phyloP scores from a whole-genome alignment of 2,888 invertebrate species.

The Rotaria sp. region DNA sequence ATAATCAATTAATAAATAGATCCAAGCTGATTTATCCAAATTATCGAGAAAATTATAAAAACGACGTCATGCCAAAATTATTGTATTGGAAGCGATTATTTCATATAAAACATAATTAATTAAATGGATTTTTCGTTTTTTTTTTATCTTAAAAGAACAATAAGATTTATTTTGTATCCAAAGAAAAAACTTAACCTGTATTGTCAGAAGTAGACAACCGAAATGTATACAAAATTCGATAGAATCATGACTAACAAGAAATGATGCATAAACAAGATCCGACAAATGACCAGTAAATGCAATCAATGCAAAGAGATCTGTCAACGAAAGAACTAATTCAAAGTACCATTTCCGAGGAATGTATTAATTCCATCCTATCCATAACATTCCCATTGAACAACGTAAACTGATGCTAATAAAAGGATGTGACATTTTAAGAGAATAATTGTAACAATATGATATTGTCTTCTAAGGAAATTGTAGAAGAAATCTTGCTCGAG shows the following conservation, averaged over 20 bases:
- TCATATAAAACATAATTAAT: slow-evolving; percentile 19
- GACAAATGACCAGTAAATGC: not conserved
- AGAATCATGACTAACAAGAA: slow-evolving; percentile 2
- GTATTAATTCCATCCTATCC: not conserved
- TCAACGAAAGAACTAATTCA: not conserved
- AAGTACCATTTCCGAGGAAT: not conserved
- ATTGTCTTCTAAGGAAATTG: not conserved
- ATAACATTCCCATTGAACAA: not conserved
- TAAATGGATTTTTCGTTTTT: not conserved
- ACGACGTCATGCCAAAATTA: not conserved
- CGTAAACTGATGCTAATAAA: not conserved
- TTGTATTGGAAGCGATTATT: not conserved
- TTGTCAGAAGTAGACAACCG: not conserved
- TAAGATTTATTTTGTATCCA: not conserved
- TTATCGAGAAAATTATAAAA: not conserved
- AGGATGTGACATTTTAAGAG: not conserved
- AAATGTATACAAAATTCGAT: not conserved
- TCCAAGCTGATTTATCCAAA: not conserved
- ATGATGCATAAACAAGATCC: not conserved
- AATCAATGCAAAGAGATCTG: not conserved
- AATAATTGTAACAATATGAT: not conserved
- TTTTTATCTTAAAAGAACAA: no score
- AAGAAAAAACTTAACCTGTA: not conserved
- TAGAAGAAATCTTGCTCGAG: not conserved
- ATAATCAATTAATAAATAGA: not conserved